Percentiles rank a stretch among this genome's conserved stretches.
Evolutionary conservation across 2,888 invertebrate species (phyloP).

Genomic region (Panzeria rudis): DNA sequence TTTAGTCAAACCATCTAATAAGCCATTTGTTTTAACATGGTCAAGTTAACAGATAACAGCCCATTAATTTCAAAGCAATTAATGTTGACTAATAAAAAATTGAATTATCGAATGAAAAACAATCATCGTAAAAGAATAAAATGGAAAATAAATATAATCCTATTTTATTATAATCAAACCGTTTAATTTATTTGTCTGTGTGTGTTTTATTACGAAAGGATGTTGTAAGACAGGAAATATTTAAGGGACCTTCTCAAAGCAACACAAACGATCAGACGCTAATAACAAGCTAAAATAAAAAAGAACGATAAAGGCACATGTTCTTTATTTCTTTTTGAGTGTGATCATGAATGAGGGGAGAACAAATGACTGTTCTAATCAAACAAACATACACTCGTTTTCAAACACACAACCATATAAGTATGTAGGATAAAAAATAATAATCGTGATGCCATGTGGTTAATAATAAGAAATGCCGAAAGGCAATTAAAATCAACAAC

Average conservation of each 20-base stretch:
- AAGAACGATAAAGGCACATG: slow-evolving; percentile 42
- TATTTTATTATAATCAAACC: slow-evolving; percentile 70
- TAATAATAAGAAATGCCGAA: slow-evolving; percentile 80
- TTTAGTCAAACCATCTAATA: slow-evolving; percentile 44
- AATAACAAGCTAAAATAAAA: slow-evolving; percentile 1
- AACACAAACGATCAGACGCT: background rate
- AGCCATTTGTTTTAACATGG: slow-evolving; percentile 66
- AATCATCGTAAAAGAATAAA: slow-evolving; percentile 47
- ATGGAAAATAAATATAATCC: slow-evolving; percentile 43
- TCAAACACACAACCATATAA: slow-evolving; percentile 10
- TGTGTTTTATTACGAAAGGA: slow-evolving; percentile 59
- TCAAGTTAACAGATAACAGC: slow-evolving; percentile 56
- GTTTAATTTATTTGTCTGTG: slow-evolving; percentile 67
- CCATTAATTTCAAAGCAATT: slow-evolving; percentile 71
- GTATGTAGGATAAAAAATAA: slow-evolving; percentile 69
- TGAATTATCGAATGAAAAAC: slow-evolving; percentile 63
- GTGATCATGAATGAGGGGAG: slow-evolving; percentile 37
- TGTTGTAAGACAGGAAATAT: slow-evolving; percentile 61
- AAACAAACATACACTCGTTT: slow-evolving; percentile 37
- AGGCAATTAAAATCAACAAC: slow-evolving; percentile 77
- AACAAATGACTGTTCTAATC: slow-evolving; percentile 52
- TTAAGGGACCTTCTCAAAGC: slow-evolving; percentile 23
- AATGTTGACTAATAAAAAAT: slow-evolving; percentile 67
- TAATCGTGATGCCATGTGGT: slow-evolving; percentile 71
- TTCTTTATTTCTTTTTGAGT: slow-evolving; percentile 12